phyloP scores from a whole-genome alignment of 2,888 invertebrate genomes.

The Erynnis tages region DNA sequence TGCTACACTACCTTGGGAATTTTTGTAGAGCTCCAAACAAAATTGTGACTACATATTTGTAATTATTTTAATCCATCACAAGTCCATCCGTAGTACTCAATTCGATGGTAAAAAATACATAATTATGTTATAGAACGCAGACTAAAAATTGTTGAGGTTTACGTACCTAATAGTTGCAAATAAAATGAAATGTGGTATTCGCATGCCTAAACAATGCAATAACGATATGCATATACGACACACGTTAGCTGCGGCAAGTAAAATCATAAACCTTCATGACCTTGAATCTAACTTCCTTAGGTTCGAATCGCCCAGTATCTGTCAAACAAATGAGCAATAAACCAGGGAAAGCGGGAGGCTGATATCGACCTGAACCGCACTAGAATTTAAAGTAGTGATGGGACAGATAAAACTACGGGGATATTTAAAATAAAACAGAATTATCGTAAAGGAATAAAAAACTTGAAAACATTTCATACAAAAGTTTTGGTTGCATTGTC shows the following conservation, averaged over 20 bases:
- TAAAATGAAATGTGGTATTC: no score
- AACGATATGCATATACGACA: no score
- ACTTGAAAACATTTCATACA: conserved; percentile 35
- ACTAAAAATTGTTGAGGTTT: no score
- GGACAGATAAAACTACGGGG: conserved; percentile 35
- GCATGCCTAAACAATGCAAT: no score
- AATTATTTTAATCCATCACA: no score
- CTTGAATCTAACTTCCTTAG: neutral
- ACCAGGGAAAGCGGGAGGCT: neutral
- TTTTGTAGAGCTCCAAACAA: no score
- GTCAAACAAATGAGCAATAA: neutral
- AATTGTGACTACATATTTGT: no score
- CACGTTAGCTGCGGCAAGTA: neutral
- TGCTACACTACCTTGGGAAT: no score
- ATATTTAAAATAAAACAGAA: conserved; percentile 33
- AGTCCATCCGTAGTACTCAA: no score
- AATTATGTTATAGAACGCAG: no score
- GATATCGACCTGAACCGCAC: conserved; percentile 34
- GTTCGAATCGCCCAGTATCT: neutral
- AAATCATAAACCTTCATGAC: conserved; percentile 17
- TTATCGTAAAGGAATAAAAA: conserved; percentile 13
- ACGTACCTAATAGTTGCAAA: no score
- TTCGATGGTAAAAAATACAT: no score
- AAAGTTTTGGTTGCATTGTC: conserved; percentile 29
- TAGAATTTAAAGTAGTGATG: conserved; percentile 36